phyloP scores from a whole-genome alignment of 2,888 invertebrate genomes.

The Gari tellinella region DNA sequence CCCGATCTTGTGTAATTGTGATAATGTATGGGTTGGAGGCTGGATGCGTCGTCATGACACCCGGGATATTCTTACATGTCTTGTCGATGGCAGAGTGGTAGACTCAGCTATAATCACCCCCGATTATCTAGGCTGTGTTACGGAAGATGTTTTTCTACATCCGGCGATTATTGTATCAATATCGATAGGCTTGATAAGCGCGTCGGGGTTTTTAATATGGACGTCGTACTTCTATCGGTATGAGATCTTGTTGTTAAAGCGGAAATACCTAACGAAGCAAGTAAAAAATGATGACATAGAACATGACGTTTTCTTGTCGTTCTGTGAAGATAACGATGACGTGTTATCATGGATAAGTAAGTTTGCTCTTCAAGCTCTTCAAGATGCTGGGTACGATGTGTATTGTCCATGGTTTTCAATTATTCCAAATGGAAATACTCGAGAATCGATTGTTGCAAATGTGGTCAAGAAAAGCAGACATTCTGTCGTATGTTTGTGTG shows the following conservation, averaged over 20 bases:
- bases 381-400: not conserved
- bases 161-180: not conserved
- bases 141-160: not conserved
- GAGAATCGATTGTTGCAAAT: not conserved
- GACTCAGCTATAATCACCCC: not conserved
- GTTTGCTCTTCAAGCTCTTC: not conserved
- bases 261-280: no score
- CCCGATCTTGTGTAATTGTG: conserved; percentile 30
- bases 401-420: conserved; percentile 6
- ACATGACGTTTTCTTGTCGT: conserved; percentile 15
- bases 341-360: conserved; percentile 1
- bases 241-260: conserved; percentile 5
- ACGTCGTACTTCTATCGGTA: not conserved
- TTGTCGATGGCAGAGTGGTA: conserved; percentile 1
- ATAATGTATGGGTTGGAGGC: conserved; percentile 35
- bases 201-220: not conserved
- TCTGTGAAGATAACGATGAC: conserved; percentile 20
- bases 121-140: not conserved
- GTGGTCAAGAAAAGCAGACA: not conserved
- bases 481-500: conserved; percentile 12
- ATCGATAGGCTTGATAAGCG: no score
- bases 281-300: not conserved
- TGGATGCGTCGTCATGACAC: conserved; percentile 34
- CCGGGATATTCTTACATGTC: conserved; percentile 11
- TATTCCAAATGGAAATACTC: not conserved